A percentile compares a stretch with the other conserved stretches of the same genome.
These are phyloP conservation scores for Muscina levida DNA, from an alignment of 2,888 invertebrate genomes.

Conservation along the genomic window DNA sequence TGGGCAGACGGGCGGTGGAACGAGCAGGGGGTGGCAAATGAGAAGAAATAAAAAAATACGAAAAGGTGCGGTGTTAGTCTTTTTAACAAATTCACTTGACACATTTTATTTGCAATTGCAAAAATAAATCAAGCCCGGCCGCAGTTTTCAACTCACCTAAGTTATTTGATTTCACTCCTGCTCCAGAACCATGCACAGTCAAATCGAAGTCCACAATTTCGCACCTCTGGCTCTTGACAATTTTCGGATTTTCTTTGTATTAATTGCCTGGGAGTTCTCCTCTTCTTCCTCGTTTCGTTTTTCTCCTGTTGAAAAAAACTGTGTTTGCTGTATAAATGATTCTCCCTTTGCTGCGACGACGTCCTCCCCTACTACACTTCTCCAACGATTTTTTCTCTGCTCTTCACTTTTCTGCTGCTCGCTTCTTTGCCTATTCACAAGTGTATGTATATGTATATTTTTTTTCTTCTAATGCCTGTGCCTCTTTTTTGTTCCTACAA, in stretches of 20 bases:
- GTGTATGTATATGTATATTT: slow-evolving; percentile 68
- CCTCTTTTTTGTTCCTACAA: slow-evolving; percentile 56
- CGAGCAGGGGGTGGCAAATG: slow-evolving; percentile 60
- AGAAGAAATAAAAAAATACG: slow-evolving; percentile 57
- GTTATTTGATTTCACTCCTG: slow-evolving; percentile 38
- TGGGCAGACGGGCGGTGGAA: too few relatives aligned
- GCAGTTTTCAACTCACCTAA: slow-evolving; percentile 23
- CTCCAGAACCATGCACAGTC: slow-evolving; percentile 37
- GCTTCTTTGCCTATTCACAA: slow-evolving; percentile 55
- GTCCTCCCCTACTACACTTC: slow-evolving; percentile 62
- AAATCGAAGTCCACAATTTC: slow-evolving; percentile 3
- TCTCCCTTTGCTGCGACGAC: slow-evolving; percentile 55
- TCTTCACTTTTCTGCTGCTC: slow-evolving; percentile 47
- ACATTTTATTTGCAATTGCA: slow-evolving; percentile 38
- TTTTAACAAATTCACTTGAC: slow-evolving; percentile 55
- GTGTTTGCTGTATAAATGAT: slow-evolving; percentile 56
- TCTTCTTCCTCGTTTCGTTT: slow-evolving; percentile 51
- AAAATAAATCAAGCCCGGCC: slow-evolving; percentile 29
- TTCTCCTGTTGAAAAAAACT: slow-evolving; percentile 63
- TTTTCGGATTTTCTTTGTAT: slow-evolving; percentile 40
- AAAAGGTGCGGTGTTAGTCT: slow-evolving; percentile 66
- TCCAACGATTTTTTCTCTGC: slow-evolving; percentile 49
- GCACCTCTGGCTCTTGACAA: slow-evolving; percentile 13
- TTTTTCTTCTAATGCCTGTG: slow-evolving; percentile 54
- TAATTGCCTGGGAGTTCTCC: slow-evolving; percentile 62